phyloP scores from a whole-genome alignment of 2,888 invertebrate species.

The Caenorhabditis wallacei region DNA sequence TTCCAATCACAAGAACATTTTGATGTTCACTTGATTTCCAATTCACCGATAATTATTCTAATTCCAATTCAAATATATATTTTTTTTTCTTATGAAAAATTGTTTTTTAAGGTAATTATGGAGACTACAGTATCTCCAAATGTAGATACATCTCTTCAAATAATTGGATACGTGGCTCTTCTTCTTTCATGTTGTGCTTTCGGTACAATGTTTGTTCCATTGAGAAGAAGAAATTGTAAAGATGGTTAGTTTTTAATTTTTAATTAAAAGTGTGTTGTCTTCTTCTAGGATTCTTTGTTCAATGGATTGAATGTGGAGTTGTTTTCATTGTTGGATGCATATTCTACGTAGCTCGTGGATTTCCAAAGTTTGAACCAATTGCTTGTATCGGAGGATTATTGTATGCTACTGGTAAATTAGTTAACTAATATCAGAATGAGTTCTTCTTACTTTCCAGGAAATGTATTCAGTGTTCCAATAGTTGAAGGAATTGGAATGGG shows the following conservation, averaged over 20 bases:
- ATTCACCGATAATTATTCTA: neutral
- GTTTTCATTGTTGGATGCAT: slow-evolving; percentile 79
- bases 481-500: slow-evolving; percentile 80
- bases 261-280: neutral
- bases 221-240: slow-evolving; percentile 73
- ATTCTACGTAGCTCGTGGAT: slow-evolving; percentile 75
- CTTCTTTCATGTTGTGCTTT: slow-evolving; percentile 78
- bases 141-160: slow-evolving; percentile 50
- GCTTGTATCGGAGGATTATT: slow-evolving; percentile 78
- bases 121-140: slow-evolving; percentile 27
- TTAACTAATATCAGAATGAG: neutral
- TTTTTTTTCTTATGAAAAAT: neutral
- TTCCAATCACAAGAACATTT: neutral
- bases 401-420: slow-evolving; percentile 77
- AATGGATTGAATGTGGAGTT: slow-evolving; percentile 80
- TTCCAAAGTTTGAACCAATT: slow-evolving; percentile 77
- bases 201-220: slow-evolving; percentile 80
- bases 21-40: neutral
- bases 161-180: slow-evolving; percentile 76
- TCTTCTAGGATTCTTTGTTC: slow-evolving; percentile 78
- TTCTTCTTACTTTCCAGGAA: slow-evolving; percentile 66
- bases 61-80: too few relatives aligned
- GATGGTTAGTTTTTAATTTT: slow-evolving; percentile 72
- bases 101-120: slow-evolving; percentile 24
- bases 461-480: slow-evolving; percentile 81